phyloP scores from a whole-genome alignment of 1,140 invertebrate species.

The Drosophila subobscura region DNA sequence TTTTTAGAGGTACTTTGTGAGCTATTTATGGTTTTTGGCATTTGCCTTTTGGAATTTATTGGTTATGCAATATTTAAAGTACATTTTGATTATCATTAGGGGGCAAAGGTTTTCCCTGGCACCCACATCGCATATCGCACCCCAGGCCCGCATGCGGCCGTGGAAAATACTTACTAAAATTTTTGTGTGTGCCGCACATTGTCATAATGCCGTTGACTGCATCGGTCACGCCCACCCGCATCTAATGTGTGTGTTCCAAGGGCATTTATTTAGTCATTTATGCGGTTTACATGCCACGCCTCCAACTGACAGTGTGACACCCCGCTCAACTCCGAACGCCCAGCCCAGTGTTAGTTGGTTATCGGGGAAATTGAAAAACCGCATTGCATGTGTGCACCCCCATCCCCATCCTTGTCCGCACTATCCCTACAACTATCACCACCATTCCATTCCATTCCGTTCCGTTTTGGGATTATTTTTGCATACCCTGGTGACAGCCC shows the following conservation, averaged over 20 bases:
- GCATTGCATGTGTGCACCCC: constrained; percentile 50
- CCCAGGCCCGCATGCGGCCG: constrained; percentile 30
- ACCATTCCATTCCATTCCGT: constrained; percentile 16
- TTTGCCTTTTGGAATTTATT: background rate
- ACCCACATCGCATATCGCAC: no score
- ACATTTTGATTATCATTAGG: constrained; percentile 56
- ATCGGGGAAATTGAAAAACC: constrained; percentile 57
- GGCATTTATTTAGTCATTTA: constrained; percentile 66
- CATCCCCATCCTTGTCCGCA: background rate
- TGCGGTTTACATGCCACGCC: constrained; percentile 38
- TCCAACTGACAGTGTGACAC: constrained; percentile 14
- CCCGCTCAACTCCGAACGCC: background rate
- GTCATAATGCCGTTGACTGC: constrained; percentile 53
- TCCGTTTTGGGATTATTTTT: constrained; percentile 47
- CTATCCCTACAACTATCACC: background rate
- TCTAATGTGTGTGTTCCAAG: constrained; percentile 39
- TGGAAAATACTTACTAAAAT: constrained; percentile 16
- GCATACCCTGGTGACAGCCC: constrained; percentile 13
- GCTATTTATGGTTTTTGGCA: background rate
- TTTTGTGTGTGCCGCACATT: constrained; percentile 49
- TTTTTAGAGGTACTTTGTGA: no score
- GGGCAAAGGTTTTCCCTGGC: constrained; percentile 19
- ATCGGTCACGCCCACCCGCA: constrained; percentile 31
- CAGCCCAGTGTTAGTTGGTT: constrained; percentile 25
- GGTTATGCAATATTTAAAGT: constrained; percentile 29